Base-by-base conservation (phyloP, 2,113 vertebrate species). In the Salvelinus sp. region DNA sequence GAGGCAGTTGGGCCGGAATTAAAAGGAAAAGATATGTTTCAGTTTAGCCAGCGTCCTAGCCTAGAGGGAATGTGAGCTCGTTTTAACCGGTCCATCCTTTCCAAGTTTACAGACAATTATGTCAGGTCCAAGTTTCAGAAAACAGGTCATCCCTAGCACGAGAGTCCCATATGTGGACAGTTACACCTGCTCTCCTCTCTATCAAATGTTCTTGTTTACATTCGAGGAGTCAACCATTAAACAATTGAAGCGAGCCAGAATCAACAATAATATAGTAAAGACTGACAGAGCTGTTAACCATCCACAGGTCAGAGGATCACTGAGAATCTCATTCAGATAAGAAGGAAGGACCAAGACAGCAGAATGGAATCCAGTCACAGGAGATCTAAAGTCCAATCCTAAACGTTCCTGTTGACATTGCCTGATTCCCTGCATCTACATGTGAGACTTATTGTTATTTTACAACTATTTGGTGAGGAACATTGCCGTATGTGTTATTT, bases 101-200 rank as follows among this genome's bases (percentile, higher is more conserved):
- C n/a, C 7, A 38, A 44, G 50, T 75, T 76, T 50, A 78, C 54
- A 48, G 73, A 27, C 20, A 63, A 58, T 79, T 82, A 84, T 81
- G 64, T 81, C 65, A 76, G 66, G 33, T 76, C 65, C 30, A 76
- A 75, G 81, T 80, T 80, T n/a, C 78, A 79, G 83, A 82, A 77
- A n/a, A n/a, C 44, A 69, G 44, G 68, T 22, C 68, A 69, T n/a
- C 12, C 22, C 33, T 73, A 28, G 10, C 28, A 58, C 7, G 16
- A 33, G 16, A 30, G 54, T n/a, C 16, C 16, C 54, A 62, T 72
- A 14, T 38, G 25, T 62, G 18, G 60, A 20, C 27, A 68, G 13
- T 68, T 67, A 67, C 28, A 18, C 23, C 23, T 16, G 27, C 22
- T 65, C 7, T 22, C 6, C 13, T 4, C 10, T 66, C 23, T 28